Evolutionary conservation across 2,888 invertebrate species (phyloP).

Genomic region (Rutpela maculata): DNA sequence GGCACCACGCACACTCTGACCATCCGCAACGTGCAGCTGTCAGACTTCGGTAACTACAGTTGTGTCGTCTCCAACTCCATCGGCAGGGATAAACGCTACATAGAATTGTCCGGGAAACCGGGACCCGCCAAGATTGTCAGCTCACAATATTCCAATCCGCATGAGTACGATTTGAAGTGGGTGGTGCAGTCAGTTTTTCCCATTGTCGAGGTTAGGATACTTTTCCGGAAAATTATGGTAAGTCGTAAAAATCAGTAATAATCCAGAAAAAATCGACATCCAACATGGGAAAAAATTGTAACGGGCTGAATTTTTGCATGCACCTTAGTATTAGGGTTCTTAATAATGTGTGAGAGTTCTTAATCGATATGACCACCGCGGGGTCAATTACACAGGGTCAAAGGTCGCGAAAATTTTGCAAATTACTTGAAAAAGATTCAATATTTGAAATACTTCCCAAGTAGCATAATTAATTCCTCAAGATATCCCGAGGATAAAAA

Average conservation of each 20-base stretch:
- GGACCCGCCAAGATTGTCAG: constrained; percentile 80
- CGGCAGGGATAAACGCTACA: constrained; percentile 74
- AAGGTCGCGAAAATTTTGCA: no score
- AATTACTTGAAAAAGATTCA: no score
- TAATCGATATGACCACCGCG: no score
- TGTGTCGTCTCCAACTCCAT: constrained; percentile 72
- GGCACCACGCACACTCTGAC: constrained; percentile 78
- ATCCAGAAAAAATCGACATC: no score
- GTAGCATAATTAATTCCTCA: no score
- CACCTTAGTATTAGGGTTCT: no score
- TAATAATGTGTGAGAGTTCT: no score
- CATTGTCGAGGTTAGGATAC: constrained; percentile 79
- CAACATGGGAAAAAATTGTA: no score
- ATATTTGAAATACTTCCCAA: no score
- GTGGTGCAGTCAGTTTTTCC: constrained; percentile 81
- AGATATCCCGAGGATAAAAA: no score
- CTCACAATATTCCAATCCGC: constrained; percentile 78
- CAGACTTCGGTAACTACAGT: constrained; percentile 80
- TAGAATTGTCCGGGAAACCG: constrained; percentile 80
- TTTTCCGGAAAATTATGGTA: constrained; percentile 80
- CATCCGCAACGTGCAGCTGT: constrained; percentile 78
- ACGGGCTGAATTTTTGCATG: no score
- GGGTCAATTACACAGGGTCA: no score
- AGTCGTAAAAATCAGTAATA: constrained; percentile 55
- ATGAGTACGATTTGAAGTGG: constrained; percentile 81